These are phyloP conservation scores for Chrysochloris asiatica DNA, from an alignment of 2,113 vertebrate species.

Conservation along the genomic window DNA sequence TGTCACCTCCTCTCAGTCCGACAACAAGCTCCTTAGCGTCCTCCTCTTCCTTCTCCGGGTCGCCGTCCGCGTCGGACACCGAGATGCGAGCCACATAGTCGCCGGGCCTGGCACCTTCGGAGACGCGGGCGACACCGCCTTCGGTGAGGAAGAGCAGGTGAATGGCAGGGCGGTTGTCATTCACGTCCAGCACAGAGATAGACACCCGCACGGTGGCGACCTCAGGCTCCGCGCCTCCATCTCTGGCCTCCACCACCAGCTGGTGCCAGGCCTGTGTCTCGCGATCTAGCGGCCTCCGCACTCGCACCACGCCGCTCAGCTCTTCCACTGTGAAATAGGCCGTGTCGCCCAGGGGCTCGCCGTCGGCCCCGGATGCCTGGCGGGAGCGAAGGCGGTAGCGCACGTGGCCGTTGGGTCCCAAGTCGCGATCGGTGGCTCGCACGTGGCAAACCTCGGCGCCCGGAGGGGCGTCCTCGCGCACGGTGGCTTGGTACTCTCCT, in stretches of 20 bases:
- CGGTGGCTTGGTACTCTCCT: conserved; percentile 85
- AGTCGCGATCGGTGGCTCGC: conserved; percentile 89
- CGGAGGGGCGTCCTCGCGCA: conserved; percentile 87
- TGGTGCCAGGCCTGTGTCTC: conserved; percentile 88
- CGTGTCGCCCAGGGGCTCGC: neutral
- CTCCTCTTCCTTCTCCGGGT: conserved; percentile 18
- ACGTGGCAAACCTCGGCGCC: conserved; percentile 88
- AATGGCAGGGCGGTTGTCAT: conserved; percentile 92
- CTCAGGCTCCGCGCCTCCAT: conserved; percentile 90
- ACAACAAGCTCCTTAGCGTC: conserved; percentile 59
- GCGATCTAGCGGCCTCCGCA: conserved; percentile 89
- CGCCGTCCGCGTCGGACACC: conserved; percentile 90
- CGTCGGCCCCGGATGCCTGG: conserved; percentile 81
- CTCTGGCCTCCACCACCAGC: conserved; percentile 89
- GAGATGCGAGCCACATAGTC: conserved; percentile 92
- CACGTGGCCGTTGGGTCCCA: conserved; percentile 88
- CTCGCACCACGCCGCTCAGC: conserved; percentile 86
- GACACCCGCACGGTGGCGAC: conserved; percentile 88
- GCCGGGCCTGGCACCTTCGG: conserved; percentile 87
- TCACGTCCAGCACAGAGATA: conserved; percentile 90
- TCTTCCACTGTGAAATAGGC: conserved; percentile 87
- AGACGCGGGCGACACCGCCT: conserved; percentile 86
- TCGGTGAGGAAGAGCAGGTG: conserved; percentile 91
- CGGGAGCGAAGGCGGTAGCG: conserved; percentile 88
- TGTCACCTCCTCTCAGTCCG: conserved; percentile 76